Evolutionary conservation across 2,888 invertebrate species (phyloP), one percentile per base, ranked within the genome.

Genomic region (Epicampocera succincta): DNA sequence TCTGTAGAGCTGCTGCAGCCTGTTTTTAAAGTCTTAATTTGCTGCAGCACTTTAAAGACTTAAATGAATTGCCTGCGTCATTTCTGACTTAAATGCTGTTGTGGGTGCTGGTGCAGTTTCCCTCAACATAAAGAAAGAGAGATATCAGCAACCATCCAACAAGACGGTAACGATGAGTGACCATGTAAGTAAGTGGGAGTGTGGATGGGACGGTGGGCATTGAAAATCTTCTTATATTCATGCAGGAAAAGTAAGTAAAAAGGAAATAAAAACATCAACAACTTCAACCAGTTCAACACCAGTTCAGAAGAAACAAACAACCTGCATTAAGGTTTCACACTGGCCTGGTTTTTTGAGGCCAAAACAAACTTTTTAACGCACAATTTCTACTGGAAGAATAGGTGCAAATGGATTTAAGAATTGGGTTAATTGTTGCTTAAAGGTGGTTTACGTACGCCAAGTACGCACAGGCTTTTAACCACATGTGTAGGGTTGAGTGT

Each of bases 371-470:
- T 74, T 76, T 69, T 74, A 74, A 82, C 77, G 74, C 77, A 77
- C 74, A 78, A 74, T 78, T 82, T 77, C 56, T 52, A 58, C 40
- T 78, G 68, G 29, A 73, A 71, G 72, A 72, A 84, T 77, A 84
- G 84, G 85, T 85, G 85, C 85, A 85, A 85, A 84, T 84, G 84
- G 84, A 84, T 84, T 84, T 79, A 75, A 84, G 76, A 85, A 84
- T 85, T 85, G 85, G 85, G 85, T 85, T 85, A 85, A 85, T 85
- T 85, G 85, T 85, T 85, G 85, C 85, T 85, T 85, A 85, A 83
- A 83, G 84, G 69, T 76, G 66, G 74, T 69, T 80, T 71, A 80
- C 65, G 63, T 52, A 4, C 3, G 6, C 3, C 71, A 76, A 68
- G 66, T 54, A 68, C 60, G 52, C 69, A 25, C 29, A 61, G 8